Conservation (phyloP, 1,140 invertebrate species). For the Linepithema humile region DNA sequence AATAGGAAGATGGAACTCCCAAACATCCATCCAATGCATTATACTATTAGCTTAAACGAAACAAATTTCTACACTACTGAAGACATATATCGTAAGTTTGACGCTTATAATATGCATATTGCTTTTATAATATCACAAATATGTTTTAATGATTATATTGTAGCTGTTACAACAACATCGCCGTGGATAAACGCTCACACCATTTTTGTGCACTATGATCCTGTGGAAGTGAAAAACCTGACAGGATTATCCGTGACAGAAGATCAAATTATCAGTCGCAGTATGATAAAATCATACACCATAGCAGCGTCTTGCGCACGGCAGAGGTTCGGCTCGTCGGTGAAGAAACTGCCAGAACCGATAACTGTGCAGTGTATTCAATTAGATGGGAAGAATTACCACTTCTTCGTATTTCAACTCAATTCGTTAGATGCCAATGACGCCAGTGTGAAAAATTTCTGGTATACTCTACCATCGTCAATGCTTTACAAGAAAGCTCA, state of each 20-base stretch:
- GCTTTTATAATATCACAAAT: not conserved
- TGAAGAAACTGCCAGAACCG: constrained; percentile 90
- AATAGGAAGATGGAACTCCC: constrained; percentile 86
- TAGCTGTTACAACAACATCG: constrained; percentile 85
- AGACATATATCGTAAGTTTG: constrained; percentile 89
- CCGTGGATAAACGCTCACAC: constrained; percentile 88
- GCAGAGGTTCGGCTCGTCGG: constrained; percentile 88
- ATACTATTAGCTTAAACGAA: constrained; percentile 87
- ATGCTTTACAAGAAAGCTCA: constrained; percentile 88
- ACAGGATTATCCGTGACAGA: constrained; percentile 88
- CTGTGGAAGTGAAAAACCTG: constrained; percentile 87
- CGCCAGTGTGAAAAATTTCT: constrained; percentile 90
- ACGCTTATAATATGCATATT: constrained; percentile 9
- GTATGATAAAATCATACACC: constrained; percentile 89
- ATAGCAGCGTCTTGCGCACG: constrained; percentile 89
- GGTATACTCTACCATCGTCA: constrained; percentile 89
- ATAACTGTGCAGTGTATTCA: constrained; percentile 92
- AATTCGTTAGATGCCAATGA: constrained; percentile 91
- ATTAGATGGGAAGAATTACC: constrained; percentile 89
- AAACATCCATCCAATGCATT: constrained; percentile 89
- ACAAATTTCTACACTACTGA: constrained; percentile 87
- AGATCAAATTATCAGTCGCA: constrained; percentile 88
- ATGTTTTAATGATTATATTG: constrained; percentile 75
- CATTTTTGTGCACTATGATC: constrained; percentile 88
- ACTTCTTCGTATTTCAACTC: constrained; percentile 94